Base-by-base conservation (phyloP, 2,888 invertebrate genomes). In the Eustalomyia histrio region DNA sequence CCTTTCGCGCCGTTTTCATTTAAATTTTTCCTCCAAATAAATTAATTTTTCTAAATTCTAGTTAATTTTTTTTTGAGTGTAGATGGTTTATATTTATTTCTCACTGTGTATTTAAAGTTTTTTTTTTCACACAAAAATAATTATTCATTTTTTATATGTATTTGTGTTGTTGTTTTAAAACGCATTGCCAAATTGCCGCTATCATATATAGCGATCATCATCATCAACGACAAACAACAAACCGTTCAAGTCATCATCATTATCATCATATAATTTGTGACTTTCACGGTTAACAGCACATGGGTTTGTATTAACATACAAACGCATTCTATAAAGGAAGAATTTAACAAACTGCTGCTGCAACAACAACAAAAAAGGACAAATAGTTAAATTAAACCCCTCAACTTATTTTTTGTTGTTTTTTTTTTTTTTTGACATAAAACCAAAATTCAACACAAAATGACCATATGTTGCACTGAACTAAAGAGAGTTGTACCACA, bases 161-260 rank as follows among this genome's bases (percentile, higher is more conserved):
- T 63, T 29, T 29, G 29, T 55, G 43, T 17, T 68, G 39, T 58
- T 83, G 80, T 85, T 85, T 82, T 33, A 86, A 84, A 84, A 84
- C 84, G 84, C 83, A 83, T 87, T 87, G 86, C 86, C 85, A 88
- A 88, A 88, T 89, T 89, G 86, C 87, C 86, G 83, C 89, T 88
- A 88, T 88, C 90, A 87, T 85, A 86, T 85, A 85, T 85, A 86
- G 85, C 85, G 89, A 89, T 90, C 90, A 76, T 64, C 68, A 50
- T 35, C 57, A 16, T 14, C 29, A 33, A 8, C 83, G 50, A 24
- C 53, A 83, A 75, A 75, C 29, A 76, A 47, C 53, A 69, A 24
- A 24, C 24, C 24, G 5, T n/a, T 10, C 35, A 33, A 57, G 65
- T 82, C 67, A 65, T 57, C 67, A 72, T 50, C 52, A n/a, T n/a